These are phyloP conservation scores for Euphonia xanthogaster DNA, from an alignment of 2,797 vertebrate species.

Conservation along the genomic window DNA sequence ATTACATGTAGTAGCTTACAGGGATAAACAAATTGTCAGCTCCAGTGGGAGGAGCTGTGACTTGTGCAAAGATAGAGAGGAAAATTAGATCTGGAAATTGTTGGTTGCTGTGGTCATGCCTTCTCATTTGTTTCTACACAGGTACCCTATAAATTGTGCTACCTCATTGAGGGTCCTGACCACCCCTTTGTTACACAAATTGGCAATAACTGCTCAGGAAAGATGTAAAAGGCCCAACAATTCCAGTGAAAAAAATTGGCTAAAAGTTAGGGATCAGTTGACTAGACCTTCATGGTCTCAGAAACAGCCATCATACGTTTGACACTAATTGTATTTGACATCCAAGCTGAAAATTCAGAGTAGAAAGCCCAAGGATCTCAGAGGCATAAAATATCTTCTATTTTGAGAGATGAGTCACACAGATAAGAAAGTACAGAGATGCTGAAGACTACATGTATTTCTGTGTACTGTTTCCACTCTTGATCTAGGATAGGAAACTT, in stretches of 20 bases:
- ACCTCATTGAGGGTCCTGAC: not conserved
- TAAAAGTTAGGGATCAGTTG: not conserved
- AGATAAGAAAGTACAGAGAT: not conserved
- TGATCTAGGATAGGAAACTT: conserved; percentile 30
- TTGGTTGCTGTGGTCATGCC: not conserved
- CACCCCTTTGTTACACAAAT: not conserved
- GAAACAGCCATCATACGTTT: not conserved
- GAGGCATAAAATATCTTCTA: not conserved
- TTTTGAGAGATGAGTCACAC: conserved; percentile 23
- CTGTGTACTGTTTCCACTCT: conserved; percentile 10
- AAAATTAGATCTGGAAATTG: not conserved
- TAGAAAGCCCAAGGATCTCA: not conserved
- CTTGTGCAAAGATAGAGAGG: not conserved
- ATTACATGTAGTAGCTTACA: not conserved
- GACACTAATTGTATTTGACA: not conserved
- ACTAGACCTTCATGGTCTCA: not conserved
- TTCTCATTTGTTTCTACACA: not conserved
- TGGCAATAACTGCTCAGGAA: not conserved
- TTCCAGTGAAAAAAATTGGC: not conserved
- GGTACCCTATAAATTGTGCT: not conserved
- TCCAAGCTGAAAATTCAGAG: not conserved
- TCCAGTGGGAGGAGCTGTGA: not conserved
- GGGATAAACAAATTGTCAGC: not conserved
- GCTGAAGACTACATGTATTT: not conserved
- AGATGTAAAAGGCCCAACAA: not conserved